Percentiles rank a stretch among this genome's conserved stretches.
phyloP scores from a whole-genome alignment of 2,888 invertebrate species.

The Thysanoteuthis rhombus region DNA sequence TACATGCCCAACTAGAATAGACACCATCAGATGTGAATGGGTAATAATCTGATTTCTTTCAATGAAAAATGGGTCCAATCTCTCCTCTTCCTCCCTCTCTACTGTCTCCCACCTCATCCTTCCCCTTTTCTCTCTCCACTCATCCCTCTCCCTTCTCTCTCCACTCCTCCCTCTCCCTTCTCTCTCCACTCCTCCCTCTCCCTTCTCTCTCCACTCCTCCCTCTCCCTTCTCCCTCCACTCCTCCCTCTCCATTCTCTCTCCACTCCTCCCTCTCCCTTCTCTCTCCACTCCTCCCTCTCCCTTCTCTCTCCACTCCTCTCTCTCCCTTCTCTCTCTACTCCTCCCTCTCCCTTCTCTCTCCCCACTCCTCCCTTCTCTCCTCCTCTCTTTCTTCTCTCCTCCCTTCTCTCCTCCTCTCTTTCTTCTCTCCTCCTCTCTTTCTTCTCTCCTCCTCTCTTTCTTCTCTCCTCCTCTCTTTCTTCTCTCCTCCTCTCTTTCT shows the following conservation, averaged over 20 bases:
- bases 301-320: neutral
- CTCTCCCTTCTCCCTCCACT: no score
- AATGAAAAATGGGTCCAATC: no score
- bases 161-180: no score
- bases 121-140: no score
- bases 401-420: neutral
- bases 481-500: neutral
- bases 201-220: neutral
- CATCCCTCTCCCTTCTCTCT: no score
- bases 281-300: neutral
- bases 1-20: no score
- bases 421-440: neutral
- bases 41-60: no score
- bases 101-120: no score
- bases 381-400: neutral
- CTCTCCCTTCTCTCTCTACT: neutral
- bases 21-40: no score
- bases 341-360: neutral
- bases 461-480: neutral
- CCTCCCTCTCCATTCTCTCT: no score
- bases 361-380: neutral
- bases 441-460: neutral
- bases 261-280: neutral
- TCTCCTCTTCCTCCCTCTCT: no score
- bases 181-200: neutral